Evolutionary conservation across 2,888 invertebrate genomes (phyloP).

Genomic region (Acanthosepion esculentum): DNA sequence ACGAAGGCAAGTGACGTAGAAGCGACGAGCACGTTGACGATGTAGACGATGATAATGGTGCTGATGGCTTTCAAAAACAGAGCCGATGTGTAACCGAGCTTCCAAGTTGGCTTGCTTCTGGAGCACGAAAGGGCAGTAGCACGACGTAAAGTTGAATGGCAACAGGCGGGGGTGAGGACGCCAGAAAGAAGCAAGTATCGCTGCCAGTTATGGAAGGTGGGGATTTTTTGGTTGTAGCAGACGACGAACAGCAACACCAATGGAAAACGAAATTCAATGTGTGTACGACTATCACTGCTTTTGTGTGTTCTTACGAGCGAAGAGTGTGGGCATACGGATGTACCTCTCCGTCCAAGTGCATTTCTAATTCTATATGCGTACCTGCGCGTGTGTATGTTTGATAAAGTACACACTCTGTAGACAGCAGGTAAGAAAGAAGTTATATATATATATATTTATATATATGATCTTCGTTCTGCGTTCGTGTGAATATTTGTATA

Average conservation of each 20-base stretch:
- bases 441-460: no score
- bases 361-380: no score
- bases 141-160: background rate
- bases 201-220: background rate
- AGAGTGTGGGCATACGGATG: background rate
- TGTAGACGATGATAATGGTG: background rate
- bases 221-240: background rate
- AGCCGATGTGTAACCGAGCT: no score
- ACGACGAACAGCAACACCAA: background rate
- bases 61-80: background rate
- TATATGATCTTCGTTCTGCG: no score
- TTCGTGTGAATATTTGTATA: no score
- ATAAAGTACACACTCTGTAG: no score
- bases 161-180: background rate
- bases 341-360: no score
- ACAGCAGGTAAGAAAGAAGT: no score
- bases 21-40: background rate
- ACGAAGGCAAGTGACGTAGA: background rate
- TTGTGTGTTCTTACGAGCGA: background rate
- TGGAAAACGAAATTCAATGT: background rate
- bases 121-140: background rate
- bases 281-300: background rate
- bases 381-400: no score
- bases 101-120: background rate
- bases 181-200: background rate